These are phyloP conservation scores for Caerostris extrusa DNA, from an alignment of 1,140 invertebrate species.

Conservation along the genomic window DNA sequence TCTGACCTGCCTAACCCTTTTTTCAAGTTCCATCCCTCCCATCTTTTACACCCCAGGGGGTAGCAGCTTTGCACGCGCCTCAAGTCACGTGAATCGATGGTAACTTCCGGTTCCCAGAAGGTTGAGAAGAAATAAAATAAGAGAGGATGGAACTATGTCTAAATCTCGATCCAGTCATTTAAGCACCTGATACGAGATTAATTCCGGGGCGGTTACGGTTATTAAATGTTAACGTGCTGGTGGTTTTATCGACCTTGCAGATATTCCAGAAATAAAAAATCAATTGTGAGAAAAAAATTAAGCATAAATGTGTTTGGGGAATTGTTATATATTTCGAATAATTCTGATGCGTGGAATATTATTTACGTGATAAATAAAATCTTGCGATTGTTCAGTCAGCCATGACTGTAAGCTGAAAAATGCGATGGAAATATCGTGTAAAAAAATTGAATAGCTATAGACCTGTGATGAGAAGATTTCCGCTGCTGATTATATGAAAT, in stretches of 20 bases:
- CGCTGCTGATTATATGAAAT: neutral
- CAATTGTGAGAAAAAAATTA: neutral
- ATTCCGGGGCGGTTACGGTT: neutral
- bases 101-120: conserved; percentile 51
- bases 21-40: neutral
- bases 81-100: conserved; percentile 37
- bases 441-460: neutral
- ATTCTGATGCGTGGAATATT: neutral
- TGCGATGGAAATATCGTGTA: neutral
- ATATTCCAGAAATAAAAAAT: neutral
- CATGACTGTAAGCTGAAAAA: neutral
- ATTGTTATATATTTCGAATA: neutral
- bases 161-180: neutral
- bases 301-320: neutral
- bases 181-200: neutral
- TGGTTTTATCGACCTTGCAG: neutral
- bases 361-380: neutral
- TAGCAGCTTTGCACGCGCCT: conserved; percentile 18
- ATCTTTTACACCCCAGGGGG: neutral
- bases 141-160: neutral
- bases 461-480: neutral
- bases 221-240: conserved; percentile 20
- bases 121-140: neutral
- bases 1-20: conserved; percentile 23
- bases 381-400: neutral